Evolutionary conservation across 2,797 vertebrate species (phyloP).

Genomic region (Steatocranus sp.): DNA sequence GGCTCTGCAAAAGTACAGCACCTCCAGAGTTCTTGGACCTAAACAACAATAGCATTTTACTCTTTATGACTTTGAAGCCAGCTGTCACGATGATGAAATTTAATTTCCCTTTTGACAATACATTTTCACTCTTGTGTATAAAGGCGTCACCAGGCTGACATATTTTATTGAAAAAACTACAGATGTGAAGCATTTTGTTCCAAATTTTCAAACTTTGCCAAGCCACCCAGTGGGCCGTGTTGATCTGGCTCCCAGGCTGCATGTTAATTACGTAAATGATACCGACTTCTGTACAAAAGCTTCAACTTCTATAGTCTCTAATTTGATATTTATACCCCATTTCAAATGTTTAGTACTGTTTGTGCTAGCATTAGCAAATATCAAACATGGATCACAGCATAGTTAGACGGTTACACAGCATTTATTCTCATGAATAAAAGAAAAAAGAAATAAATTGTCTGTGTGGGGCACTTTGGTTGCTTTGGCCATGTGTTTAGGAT

Average conservation of each 20-base stretch:
- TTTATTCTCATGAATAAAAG: background rate
- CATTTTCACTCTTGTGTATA: background rate
- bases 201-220: background rate
- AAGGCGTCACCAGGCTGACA: background rate
- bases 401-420: background rate
- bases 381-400: background rate
- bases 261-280: background rate
- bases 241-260: background rate
- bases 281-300: background rate
- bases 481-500: background rate
- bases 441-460: background rate
- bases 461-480: background rate
- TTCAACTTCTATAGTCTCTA: background rate
- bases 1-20: background rate
- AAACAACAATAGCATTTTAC: background rate
- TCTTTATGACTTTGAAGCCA: background rate
- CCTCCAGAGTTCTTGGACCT: background rate
- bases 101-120: background rate
- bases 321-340: background rate
- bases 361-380: background rate
- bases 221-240: background rate
- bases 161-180: background rate
- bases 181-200: background rate
- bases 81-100: background rate
- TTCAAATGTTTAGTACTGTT: background rate